A percentile compares a stretch with the other conserved stretches of the same genome.
Conservation (phyloP, 2,797 vertebrate genomes). For the Propithecus perrieri region DNA sequence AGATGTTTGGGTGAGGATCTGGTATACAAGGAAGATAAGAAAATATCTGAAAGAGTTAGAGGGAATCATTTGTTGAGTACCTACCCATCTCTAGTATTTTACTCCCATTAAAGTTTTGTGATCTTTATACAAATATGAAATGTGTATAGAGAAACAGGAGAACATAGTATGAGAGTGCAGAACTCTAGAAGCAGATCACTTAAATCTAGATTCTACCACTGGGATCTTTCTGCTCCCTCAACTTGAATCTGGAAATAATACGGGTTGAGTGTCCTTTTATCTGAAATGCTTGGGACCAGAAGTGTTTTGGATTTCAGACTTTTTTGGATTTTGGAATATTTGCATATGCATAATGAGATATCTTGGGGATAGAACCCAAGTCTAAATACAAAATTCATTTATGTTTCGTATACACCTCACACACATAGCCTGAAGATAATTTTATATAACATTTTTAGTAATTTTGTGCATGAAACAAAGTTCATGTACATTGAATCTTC, state of each 20-base stretch:
- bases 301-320: not conserved
- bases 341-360: not conserved
- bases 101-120: not conserved
- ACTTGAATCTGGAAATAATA: not conserved
- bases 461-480: not conserved
- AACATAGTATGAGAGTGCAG: not conserved
- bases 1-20: not conserved
- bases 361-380: not conserved
- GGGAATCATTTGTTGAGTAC: not conserved
- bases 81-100: not conserved
- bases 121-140: not conserved
- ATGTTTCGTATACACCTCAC: not conserved
- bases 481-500: not conserved
- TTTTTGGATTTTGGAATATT: not conserved
- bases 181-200: not conserved
- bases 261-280: not conserved
- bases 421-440: not conserved
- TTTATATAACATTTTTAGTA: not conserved
- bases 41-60: not conserved
- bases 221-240: not conserved
- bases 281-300: not conserved
- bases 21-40: not conserved
- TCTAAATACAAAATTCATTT: not conserved
- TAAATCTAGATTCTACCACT: not conserved
- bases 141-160: not conserved